These are phyloP conservation scores for Trachelus troglodyta DNA, from an alignment of 2,888 invertebrate species.

Conservation along the genomic window DNA sequence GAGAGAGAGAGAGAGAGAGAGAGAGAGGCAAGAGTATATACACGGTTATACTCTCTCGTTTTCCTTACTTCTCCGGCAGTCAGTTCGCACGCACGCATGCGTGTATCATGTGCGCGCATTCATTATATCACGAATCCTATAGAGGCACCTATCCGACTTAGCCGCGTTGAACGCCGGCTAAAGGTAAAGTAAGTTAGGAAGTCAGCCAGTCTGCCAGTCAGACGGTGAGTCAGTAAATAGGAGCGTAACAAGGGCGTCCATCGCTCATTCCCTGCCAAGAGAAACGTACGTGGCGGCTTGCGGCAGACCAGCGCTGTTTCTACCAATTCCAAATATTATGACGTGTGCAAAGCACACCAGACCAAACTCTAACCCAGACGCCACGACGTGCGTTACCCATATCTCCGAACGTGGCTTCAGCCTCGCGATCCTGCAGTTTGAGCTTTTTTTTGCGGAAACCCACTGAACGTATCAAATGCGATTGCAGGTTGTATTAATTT, in stretches of 20 bases:
- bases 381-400: neutral
- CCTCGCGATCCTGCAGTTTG: neutral
- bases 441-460: neutral
- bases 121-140: neutral
- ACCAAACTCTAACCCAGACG: neutral
- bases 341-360: slow-evolving; percentile 17
- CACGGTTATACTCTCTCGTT: neutral
- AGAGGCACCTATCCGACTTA: neutral
- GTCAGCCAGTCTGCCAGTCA: neutral
- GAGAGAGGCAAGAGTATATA: neutral
- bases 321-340: slow-evolving; percentile 43
- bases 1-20: slow-evolving; percentile 14
- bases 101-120: neutral
- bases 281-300: neutral
- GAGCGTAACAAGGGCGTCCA: neutral
- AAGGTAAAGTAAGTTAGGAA: neutral
- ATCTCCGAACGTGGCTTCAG: neutral
- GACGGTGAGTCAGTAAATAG: neutral
- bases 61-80: neutral
- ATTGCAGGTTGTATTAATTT: neutral
- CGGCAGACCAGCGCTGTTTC: neutral
- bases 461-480: neutral
- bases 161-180: neutral
- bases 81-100: neutral
- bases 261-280: neutral